Evolutionary conservation across 2,888 invertebrate genomes (phyloP), one percentile per base, ranked within the genome.

Genomic region (Acleris cristana): DNA sequence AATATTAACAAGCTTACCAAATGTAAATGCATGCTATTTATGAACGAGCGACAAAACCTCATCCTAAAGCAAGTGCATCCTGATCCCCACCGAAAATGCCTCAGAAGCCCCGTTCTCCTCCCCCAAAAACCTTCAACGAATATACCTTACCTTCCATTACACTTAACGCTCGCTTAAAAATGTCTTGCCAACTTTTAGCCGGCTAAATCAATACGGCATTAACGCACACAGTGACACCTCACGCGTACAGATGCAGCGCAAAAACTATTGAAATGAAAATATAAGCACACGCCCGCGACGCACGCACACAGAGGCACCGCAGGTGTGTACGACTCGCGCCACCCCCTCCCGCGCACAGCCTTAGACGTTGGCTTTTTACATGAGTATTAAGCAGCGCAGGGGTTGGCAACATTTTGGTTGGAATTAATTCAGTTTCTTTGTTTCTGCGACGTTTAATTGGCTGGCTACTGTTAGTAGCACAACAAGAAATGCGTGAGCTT

Each of bases 351-450:
- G 76, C 74, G 64, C 73, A 79, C 81, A 88, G 90, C 91, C 92
- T 92, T 91, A 92, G 92, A 92, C 90, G 89, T 88, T 90, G 87
- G 89, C 89, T 92, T 92, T 91, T 92, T 92, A 91, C 91, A 89
- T 87, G 90, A 85, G 83, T 85, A 84, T 86, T 88, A 90, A 88
- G 84, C 80, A 78, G 78, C 72, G 75, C 82, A 80, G 86, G 75
- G 73, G 78, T 74, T 63, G 65, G 48, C 70, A 88, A 90, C 89
- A 79, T 85, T 88, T 77, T 78, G 82, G 52, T 10, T 61, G 45
- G 48, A 57, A 14, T 40, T 40, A 16, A 48, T 48, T 48, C 5
- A 62, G 52, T 68, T 45, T 54, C 45, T 62, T 56, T 34, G 23
- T 51, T 12, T 40, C 54, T 48, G n/a, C 21, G 40, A 59, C 45